phyloP scores from a whole-genome alignment of 2,113 vertebrate species.

The Heptranchias perlo region DNA sequence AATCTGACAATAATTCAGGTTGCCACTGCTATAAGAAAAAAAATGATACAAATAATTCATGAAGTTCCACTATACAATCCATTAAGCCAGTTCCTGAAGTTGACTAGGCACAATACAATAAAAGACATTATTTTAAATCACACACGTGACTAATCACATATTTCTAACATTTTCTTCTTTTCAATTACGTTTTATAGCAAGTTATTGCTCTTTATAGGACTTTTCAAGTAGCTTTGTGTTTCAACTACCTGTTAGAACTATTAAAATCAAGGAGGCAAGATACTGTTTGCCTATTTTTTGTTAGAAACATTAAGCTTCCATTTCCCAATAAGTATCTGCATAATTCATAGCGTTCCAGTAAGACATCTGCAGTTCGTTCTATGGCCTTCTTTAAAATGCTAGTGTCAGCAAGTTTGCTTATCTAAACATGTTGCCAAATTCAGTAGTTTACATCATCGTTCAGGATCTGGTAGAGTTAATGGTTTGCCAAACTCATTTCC shows the following conservation, averaged over 20 bases:
- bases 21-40: background rate
- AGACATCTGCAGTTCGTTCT: background rate
- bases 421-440: background rate
- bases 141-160: background rate
- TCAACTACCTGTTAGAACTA: background rate
- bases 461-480: background rate
- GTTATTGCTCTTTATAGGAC: background rate
- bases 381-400: background rate
- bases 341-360: constrained; percentile 19
- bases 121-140: background rate
- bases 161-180: background rate
- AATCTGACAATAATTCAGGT: background rate
- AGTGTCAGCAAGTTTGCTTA: background rate
- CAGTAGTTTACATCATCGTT: background rate
- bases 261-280: background rate
- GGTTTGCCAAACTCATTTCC: background rate
- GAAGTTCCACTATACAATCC: background rate
- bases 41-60: constrained; percentile 22
- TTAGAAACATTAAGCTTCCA: background rate
- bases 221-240: background rate
- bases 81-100: background rate
- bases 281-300: background rate
- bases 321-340: background rate
- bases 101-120: background rate
- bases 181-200: background rate